Percentiles rank a stretch among this genome's conserved stretches.
Conservation (phyloP, 1,140 invertebrate genomes). For the Gonatopus flavifemur region DNA sequence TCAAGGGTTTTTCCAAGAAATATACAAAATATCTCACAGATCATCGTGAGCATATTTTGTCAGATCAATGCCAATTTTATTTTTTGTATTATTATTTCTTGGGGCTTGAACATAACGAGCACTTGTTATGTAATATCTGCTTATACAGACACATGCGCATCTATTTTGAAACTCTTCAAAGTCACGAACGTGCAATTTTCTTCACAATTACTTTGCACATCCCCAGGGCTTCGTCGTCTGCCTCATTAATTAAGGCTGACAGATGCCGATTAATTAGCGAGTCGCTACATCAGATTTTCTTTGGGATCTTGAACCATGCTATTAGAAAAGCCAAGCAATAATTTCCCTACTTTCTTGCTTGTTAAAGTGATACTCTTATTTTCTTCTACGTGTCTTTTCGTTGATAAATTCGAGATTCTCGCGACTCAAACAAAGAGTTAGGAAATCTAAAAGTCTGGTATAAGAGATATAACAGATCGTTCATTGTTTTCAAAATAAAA, state of each 20-base stretch:
- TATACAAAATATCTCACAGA: too few relatives aligned
- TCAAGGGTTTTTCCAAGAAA: too few relatives aligned
- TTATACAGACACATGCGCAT: background rate
- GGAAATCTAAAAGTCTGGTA: too few relatives aligned
- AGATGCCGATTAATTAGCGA: constrained; percentile 12
- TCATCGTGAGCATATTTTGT: constrained; percentile 17
- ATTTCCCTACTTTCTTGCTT: too few relatives aligned
- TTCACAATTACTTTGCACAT: background rate
- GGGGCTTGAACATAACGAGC: background rate
- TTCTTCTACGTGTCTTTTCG: too few relatives aligned
- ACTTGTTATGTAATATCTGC: background rate
- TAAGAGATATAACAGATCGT: too few relatives aligned
- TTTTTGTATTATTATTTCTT: constrained; percentile 3
- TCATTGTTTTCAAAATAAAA: too few relatives aligned
- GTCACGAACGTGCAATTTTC: background rate
- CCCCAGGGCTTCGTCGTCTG: background rate
- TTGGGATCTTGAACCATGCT: background rate
- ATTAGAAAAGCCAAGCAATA: too few relatives aligned
- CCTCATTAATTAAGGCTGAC: constrained; percentile 14
- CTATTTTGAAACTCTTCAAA: constrained; percentile 3
- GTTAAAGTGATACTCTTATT: too few relatives aligned
- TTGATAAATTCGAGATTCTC: too few relatives aligned
- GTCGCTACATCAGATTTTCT: background rate
- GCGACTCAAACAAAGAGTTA: too few relatives aligned
- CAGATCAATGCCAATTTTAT: constrained; percentile 1